Evolutionary conservation across 2,797 vertebrate genomes (phyloP).

Genomic region (Scolopax bukidnonensis): DNA sequence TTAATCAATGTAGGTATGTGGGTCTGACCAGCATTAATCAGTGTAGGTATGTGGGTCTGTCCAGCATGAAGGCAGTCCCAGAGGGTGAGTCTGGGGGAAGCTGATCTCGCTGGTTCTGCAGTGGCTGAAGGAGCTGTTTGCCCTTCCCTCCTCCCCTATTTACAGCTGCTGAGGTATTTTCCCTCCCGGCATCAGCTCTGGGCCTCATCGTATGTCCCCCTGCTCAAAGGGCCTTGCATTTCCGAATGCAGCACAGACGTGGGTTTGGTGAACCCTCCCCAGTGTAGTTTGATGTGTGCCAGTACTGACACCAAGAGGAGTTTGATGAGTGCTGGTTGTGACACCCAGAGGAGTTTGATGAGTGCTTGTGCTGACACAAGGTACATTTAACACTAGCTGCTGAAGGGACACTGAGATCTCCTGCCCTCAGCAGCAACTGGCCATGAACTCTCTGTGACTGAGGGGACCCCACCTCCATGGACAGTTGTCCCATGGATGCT

Average conservation of each 20-base stretch:
- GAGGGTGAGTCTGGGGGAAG: too few relatives aligned
- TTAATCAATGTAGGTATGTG: neutral
- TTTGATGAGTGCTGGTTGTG: neutral
- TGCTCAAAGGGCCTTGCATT: neutral
- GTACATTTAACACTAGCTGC: neutral
- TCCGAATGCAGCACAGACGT: neutral
- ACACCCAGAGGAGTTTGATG: neutral
- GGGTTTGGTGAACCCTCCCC: neutral
- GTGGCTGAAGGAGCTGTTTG: too few relatives aligned
- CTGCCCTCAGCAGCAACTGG: neutral
- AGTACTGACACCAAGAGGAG: neutral
- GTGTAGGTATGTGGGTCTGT: neutral
- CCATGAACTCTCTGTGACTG: neutral
- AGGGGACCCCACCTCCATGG: neutral
- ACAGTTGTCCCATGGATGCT: neutral
- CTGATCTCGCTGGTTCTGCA: fast-evolving
- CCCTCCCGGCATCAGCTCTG: neutral
- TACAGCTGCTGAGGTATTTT: neutral
- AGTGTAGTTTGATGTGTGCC: neutral
- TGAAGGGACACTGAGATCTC: neutral
- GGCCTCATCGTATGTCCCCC: neutral
- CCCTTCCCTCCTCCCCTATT: neutral
- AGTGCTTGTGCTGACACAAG: neutral
- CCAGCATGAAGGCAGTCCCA: neutral
- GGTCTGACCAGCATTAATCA: neutral